These are phyloP conservation scores for Iselma pallidipennis DNA, from an alignment of 2,888 invertebrate genomes.

Conservation along the genomic window DNA sequence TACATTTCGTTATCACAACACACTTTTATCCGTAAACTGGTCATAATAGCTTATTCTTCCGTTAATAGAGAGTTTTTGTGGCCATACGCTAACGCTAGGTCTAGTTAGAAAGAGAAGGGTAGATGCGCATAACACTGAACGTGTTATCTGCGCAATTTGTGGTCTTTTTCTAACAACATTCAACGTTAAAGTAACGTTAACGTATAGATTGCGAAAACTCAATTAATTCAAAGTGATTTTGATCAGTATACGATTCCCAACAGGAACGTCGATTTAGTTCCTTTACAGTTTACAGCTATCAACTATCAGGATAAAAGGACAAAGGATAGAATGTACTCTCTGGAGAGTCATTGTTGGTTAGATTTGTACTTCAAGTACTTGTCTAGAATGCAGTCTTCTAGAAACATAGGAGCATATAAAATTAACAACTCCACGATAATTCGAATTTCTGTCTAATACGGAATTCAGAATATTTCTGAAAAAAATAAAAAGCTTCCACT, in stretches of 20 bases:
- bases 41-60: neutral
- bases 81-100: too few relatives aligned
- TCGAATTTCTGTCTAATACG: too few relatives aligned
- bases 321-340: conserved; percentile 25
- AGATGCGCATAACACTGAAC: too few relatives aligned
- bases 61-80: too few relatives aligned
- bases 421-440: neutral
- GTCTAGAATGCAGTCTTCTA: conserved; percentile 19
- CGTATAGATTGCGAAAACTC: conserved; percentile 2
- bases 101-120: too few relatives aligned
- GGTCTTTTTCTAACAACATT: neutral
- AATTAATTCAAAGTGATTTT: neutral
- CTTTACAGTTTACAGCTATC: conserved; percentile 37
- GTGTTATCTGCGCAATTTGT: neutral
- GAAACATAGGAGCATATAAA: conserved; percentile 24
- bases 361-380: conserved; percentile 37
- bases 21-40: neutral
- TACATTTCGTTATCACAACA: neutral
- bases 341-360: conserved; percentile 39
- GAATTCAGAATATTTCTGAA: too few relatives aligned
- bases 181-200: neutral
- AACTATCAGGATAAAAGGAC: conserved; percentile 37
- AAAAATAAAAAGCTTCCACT: too few relatives aligned
- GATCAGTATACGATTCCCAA: neutral
- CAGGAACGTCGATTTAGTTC: conserved; percentile 9